Evolutionary conservation across 2,888 invertebrate species (phyloP).

Genomic region (Eristalis intricaria): DNA sequence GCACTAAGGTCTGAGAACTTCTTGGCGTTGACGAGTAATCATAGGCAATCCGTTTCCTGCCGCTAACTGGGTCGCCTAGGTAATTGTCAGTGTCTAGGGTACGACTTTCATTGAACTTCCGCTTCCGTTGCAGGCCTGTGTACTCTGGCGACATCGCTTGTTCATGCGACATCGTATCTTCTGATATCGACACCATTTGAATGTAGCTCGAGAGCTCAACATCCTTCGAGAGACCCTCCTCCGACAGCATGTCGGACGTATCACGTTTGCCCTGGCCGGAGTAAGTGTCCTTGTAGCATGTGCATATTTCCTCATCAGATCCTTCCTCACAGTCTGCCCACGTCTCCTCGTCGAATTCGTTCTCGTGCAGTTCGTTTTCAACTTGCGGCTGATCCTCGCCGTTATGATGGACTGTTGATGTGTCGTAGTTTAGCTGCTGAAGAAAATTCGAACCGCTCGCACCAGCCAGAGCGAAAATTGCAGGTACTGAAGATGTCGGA

Average conservation of each 20-base stretch:
- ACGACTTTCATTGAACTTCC: slow-evolving; percentile 80
- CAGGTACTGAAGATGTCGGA: slow-evolving; percentile 10
- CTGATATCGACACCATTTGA: slow-evolving; percentile 77
- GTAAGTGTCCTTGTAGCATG: slow-evolving; percentile 79
- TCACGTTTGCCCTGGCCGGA: slow-evolving; percentile 77
- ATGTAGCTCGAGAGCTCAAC: slow-evolving; percentile 77
- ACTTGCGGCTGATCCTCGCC: slow-evolving; percentile 69
- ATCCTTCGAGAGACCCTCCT: slow-evolving; percentile 73
- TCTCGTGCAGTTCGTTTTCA: slow-evolving; percentile 71
- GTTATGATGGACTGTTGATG: slow-evolving; percentile 59
- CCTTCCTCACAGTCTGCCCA: slow-evolving; percentile 81
- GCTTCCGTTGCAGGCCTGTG: slow-evolving; percentile 77
- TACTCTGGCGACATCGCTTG: slow-evolving; percentile 67
- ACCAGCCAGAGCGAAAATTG: slow-evolving; percentile 43
- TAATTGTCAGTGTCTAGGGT: slow-evolving; percentile 73
- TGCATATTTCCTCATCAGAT: slow-evolving; percentile 81
- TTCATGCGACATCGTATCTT: slow-evolving; percentile 74
- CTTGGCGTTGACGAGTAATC: slow-evolving; percentile 79
- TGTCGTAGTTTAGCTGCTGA: slow-evolving; percentile 40
- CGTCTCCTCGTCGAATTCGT: slow-evolving; percentile 76
- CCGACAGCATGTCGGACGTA: slow-evolving; percentile 74
- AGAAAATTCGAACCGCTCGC: slow-evolving; percentile 42
- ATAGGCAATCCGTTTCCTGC: slow-evolving; percentile 80
- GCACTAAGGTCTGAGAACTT: slow-evolving; percentile 73
- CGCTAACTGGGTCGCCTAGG: slow-evolving; percentile 73